Conservation (phyloP, 2,797 vertebrate genomes). For the Microctenopoma lineatum region DNA sequence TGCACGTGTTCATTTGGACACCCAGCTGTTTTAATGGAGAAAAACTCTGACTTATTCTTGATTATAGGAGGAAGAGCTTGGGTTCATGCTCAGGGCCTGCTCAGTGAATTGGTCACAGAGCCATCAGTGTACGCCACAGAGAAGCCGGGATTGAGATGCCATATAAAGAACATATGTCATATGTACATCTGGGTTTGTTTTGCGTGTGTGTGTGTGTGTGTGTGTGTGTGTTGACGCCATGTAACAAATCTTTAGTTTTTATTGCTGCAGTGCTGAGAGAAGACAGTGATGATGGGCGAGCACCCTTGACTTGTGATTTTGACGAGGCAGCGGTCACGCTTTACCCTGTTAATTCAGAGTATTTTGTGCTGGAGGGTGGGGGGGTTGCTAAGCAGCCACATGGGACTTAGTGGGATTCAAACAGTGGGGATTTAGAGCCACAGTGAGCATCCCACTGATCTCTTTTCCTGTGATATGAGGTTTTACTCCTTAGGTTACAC, state of each 20-base stretch:
- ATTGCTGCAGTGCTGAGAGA: slow-evolving; percentile 59
- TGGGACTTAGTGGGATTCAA: slow-evolving; percentile 82
- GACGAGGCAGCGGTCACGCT: slow-evolving; percentile 81
- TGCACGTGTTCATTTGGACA: neutral
- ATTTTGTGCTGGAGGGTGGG: slow-evolving; percentile 82
- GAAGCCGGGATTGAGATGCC: slow-evolving; percentile 41
- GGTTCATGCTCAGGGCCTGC: slow-evolving; percentile 43
- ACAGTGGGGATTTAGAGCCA: slow-evolving; percentile 75
- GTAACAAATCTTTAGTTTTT: slow-evolving; percentile 51
- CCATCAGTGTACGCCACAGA: slow-evolving; percentile 34
- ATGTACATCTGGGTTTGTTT: slow-evolving; percentile 4
- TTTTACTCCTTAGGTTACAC: slow-evolving; percentile 35
- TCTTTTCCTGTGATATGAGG: slow-evolving; percentile 54
- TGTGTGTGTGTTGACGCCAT: slow-evolving; percentile 18
- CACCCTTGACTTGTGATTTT: slow-evolving; percentile 78
- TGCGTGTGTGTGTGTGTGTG: slow-evolving; percentile 29
- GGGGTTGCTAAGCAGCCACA: slow-evolving; percentile 86
- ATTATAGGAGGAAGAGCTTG: slow-evolving; percentile 30
- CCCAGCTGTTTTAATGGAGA: neutral
- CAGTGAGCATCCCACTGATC: slow-evolving; percentile 57
- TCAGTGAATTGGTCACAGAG: slow-evolving; percentile 57
- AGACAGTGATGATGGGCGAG: slow-evolving; percentile 70
- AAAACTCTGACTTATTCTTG: slow-evolving; percentile 29
- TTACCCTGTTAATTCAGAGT: slow-evolving; percentile 81
- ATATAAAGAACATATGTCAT: no score